Base-by-base conservation (phyloP, 2,888 invertebrate genomes). In the Falcaria lacertinaria region DNA sequence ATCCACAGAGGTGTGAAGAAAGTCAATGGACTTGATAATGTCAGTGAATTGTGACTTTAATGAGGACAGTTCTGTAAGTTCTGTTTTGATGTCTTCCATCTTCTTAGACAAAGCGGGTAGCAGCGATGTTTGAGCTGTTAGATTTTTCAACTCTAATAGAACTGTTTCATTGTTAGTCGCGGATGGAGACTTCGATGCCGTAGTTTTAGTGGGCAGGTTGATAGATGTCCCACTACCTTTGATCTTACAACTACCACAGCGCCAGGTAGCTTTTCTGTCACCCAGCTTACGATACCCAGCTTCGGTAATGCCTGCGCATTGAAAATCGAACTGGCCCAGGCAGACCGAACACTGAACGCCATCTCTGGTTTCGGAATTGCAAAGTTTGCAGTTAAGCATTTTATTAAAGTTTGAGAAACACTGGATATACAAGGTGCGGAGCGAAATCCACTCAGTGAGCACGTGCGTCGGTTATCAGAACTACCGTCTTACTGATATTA, bases 211-310 rank as follows among this genome's bases (percentile, higher is more conserved):
- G 2, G 5, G 1, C 1, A 5, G 34, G n/a, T n/a, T n/a, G n/a
- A n/a, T n/a, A 4, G 25, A 25, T 4, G 8, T 2, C 7, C 5
- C 4, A 25, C 25, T 8, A 8, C 2, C 8, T 25, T 25, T 25
- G 35, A 2, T 33, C 13, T 33, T 33, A 14, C 34, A 34, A 6
- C 7, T 6, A 2, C n/a, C 8, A 34, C 34, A 34, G 5, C 11
- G 39, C 45, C 45, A 45, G 4, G 36, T 39, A 1, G 11, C 2
- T 19, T 40, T 45, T 4, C 45, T 35, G 1, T 45, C 45, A 2
- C 45, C 42, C n/a, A 42, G 39, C 33, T 13, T 42, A 1, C 45
- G 42, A 33, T 32, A 45, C 11, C 45, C 45, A 16, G n/a, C 11
- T 15, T 45, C 45, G 1, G 35, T 34, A 13, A 42, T 42, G 1